Base-by-base conservation (phyloP, 2,797 vertebrate species). In the Botia almorhae region DNA sequence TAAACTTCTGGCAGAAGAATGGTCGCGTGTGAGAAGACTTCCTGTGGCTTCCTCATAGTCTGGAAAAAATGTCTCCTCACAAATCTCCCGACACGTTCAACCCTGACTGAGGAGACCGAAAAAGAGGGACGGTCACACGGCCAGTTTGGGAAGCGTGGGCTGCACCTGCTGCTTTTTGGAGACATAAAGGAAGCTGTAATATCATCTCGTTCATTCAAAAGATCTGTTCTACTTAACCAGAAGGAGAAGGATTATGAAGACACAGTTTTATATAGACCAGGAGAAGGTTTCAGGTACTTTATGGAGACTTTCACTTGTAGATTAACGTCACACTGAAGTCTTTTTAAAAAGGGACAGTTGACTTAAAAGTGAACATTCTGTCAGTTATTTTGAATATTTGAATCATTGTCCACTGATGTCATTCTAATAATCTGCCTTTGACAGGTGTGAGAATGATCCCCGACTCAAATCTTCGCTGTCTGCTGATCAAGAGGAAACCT, bases 61-160 rank as follows among this genome's bases (percentile, higher is more conserved):
- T 94, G 91, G 92, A 91, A 94, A 93, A 92, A 93, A 94, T 79
- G 36, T 91, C 94, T 93, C 93, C 93, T 94, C 91, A 94, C 92
- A 93, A 91, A 84, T 89, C 74, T 84, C 85, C 80, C 89, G 93
- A 93, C 93, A 94, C 85, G 90, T 90, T 86, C 93, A 90, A 91
- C 90, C 78, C 77, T 81, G 85, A 87, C 83, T 77, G 68, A 75
- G 85, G 88, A 86, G 87, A 85, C 78, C 78, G 83, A 82, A 78
- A 71, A 68, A 72, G 65, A 64, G 16, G 21, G 36, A 74, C n/a
- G 81, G 53, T 23, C 21, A 79, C 71, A 81, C 81, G 75, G 48
- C 80, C 69, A 51, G 65, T 63, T 77, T 63, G 69, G 55, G 60
- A 69, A 80, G 23, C 50, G 63, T 81, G 7, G 61, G 53, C 70